Evolutionary conservation across 2,797 vertebrate species (phyloP).

Genomic region (Prionace glauca): DNA sequence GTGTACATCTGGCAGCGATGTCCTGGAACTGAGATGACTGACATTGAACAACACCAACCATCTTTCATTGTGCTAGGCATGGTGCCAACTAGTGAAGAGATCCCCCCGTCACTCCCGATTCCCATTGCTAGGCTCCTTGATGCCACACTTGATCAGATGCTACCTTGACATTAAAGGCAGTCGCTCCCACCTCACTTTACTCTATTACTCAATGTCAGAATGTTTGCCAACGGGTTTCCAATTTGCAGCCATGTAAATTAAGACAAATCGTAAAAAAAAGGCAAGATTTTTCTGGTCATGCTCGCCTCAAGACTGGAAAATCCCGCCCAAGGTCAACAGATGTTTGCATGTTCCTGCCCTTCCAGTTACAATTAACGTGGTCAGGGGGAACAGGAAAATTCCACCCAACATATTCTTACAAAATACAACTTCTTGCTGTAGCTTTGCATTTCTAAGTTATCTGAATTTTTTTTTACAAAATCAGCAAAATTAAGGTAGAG

Average conservation of each 20-base stretch:
- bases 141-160: too few relatives aligned
- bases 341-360: too few relatives aligned
- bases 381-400: too few relatives aligned
- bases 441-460: background rate
- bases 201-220: background rate
- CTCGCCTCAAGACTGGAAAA: too few relatives aligned
- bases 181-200: background rate
- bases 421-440: background rate
- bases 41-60: background rate
- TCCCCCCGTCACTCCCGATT: background rate
- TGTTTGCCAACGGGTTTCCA: background rate
- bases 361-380: too few relatives aligned
- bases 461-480: background rate
- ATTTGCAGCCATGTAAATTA: background rate
- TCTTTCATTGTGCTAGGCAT: background rate
- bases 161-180: too few relatives aligned
- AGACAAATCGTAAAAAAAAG: background rate
- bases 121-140: too few relatives aligned
- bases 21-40: background rate
- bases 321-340: too few relatives aligned
- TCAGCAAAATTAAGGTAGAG: background rate
- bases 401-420: background rate
- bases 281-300: too few relatives aligned
- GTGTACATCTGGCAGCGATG: too few relatives aligned
- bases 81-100: background rate